Evolutionary conservation across 2,888 invertebrate species (phyloP).

Genomic region (Agonopterix arenella): DNA sequence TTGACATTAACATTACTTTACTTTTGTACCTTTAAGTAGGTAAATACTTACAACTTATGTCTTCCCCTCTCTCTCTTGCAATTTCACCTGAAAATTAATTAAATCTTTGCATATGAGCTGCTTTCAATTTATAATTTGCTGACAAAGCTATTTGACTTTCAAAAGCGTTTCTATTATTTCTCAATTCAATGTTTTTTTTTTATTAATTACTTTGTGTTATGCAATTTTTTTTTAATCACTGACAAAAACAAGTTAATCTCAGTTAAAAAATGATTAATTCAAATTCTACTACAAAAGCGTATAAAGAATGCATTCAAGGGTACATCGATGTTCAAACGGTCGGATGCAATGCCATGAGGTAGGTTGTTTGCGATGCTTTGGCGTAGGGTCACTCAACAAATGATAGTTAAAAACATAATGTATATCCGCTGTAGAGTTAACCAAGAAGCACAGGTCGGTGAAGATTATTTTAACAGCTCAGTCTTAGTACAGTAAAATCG

Average conservation of each 20-base stretch:
- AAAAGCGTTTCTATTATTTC: not conserved
- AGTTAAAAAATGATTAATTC: slow-evolving; percentile 11
- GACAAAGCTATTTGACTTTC: not conserved
- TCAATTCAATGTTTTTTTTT: not conserved
- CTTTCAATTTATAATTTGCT: not conserved
- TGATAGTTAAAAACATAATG: slow-evolving; percentile 27
- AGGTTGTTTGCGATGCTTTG: slow-evolving; percentile 49
- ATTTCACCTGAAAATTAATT: slow-evolving; percentile 81
- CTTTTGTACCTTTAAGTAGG: too few species aligned
- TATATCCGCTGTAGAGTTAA: slow-evolving; percentile 74
- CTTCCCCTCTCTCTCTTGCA: slow-evolving; percentile 84
- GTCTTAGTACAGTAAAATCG: slow-evolving; percentile 34
- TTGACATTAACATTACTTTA: too few species aligned
- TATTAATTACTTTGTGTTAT: not conserved
- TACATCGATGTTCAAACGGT: slow-evolving; percentile 34
- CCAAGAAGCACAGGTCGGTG: slow-evolving; percentile 73
- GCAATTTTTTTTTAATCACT: not conserved
- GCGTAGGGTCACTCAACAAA: slow-evolving; percentile 66
- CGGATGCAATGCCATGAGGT: slow-evolving; percentile 59
- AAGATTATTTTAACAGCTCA: slow-evolving; percentile 29
- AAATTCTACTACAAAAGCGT: slow-evolving; percentile 61
- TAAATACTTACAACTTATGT: slow-evolving; percentile 83
- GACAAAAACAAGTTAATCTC: not conserved
- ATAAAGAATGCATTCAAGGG: slow-evolving; percentile 51
- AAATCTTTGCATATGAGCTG: slow-evolving; percentile 4